Evolutionary conservation across 2,888 invertebrate species (phyloP).

Genomic region (Diarsia mendica): DNA sequence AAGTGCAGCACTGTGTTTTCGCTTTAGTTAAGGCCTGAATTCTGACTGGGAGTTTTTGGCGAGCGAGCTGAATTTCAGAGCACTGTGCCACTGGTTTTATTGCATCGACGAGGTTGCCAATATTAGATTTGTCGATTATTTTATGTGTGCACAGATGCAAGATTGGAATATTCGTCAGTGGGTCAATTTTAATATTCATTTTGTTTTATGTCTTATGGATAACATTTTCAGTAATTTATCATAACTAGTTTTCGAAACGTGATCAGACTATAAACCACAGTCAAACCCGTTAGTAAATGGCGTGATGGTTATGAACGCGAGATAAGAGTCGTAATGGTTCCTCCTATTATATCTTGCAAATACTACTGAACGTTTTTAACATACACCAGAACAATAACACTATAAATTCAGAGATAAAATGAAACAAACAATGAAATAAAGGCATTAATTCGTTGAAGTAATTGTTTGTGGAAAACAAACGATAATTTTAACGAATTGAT

Average conservation of each 20-base stretch:
- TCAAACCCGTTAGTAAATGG: not conserved
- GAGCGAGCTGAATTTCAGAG: constrained; percentile 13
- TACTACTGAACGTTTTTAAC: not conserved
- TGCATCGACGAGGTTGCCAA: constrained; percentile 29
- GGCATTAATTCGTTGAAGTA: too few species aligned
- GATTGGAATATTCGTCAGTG: not conserved
- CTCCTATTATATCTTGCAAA: not conserved
- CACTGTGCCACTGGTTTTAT: constrained; percentile 38
- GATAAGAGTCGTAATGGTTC: not conserved
- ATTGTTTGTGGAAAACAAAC: not conserved
- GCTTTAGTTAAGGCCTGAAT: constrained; percentile 59
- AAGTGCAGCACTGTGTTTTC: constrained; percentile 60
- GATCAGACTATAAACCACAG: not conserved
- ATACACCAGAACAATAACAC: not conserved
- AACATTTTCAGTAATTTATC: not conserved
- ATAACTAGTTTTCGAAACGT: not conserved
- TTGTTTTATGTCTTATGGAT: not conserved
- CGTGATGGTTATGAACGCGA: not conserved
- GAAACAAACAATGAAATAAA: too few species aligned
- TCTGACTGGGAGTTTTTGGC: constrained; percentile 48
- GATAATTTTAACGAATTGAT: constrained; percentile 14
- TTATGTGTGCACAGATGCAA: constrained; percentile 16
- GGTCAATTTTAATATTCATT: constrained; percentile 9
- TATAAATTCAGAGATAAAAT: not conserved
- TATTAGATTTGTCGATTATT: constrained; percentile 27